These are phyloP conservation scores for Dasypus novemcinctus DNA, from an alignment of 2,113 vertebrate genomes.

Conservation along the genomic window DNA sequence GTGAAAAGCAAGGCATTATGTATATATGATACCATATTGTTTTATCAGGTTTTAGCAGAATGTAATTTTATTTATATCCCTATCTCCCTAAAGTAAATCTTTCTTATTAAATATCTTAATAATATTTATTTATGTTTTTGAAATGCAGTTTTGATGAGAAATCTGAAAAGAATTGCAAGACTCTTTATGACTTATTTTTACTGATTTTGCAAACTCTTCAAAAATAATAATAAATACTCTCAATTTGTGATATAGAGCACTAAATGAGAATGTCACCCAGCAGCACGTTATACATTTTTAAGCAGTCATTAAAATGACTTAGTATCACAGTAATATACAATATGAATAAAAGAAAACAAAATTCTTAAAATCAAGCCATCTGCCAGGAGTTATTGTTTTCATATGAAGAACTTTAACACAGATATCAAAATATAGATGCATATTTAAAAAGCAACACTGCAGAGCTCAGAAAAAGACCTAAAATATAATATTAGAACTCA, in stretches of 20 bases:
- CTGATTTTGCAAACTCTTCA: not conserved
- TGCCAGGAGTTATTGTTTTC: not conserved
- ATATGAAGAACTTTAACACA: slow-evolving; percentile 3
- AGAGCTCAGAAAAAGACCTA: not conserved
- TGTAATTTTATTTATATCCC: not conserved
- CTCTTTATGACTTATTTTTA: not conserved
- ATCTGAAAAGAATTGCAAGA: not conserved
- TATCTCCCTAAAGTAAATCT: not conserved
- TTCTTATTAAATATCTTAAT: slow-evolving; percentile 51
- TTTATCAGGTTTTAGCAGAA: not conserved
- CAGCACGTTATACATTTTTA: not conserved
- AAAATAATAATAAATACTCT: slow-evolving; percentile 22
- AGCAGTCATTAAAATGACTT: slow-evolving; percentile 17
- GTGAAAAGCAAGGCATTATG: not conserved
- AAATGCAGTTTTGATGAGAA: slow-evolving; percentile 36
- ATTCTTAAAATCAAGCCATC: slow-evolving; percentile 22
- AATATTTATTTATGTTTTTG: slow-evolving; percentile 13
- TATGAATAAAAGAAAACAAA: not conserved
- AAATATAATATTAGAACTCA: not conserved
- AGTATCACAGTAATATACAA: not conserved
- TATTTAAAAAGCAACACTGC: not conserved
- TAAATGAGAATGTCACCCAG: not conserved
- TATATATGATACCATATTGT: not conserved
- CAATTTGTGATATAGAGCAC: slow-evolving; percentile 18
- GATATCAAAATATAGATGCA: not conserved